phyloP scores from a whole-genome alignment of 2,888 invertebrate species.

The Slavum lentiscoides region DNA sequence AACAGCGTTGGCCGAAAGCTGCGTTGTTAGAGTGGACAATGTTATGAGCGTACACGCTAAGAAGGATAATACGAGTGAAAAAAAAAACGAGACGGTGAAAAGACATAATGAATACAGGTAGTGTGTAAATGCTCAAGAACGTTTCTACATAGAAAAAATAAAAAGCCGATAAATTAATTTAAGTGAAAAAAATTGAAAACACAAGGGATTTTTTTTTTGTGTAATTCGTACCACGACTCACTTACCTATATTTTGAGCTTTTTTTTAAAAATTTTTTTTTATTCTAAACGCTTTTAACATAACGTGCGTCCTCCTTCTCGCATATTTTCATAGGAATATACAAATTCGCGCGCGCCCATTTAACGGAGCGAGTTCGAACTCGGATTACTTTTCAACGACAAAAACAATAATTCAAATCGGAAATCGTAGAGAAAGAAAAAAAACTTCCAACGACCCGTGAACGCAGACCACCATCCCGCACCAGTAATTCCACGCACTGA shows the following conservation, averaged over 20 bases:
- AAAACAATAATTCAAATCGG: too few relatives aligned
- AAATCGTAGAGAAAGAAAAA: too few relatives aligned
- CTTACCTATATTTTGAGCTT: slow-evolving; percentile 8
- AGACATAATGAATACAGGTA: slow-evolving; percentile 5
- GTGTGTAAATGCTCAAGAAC: slow-evolving; percentile 34
- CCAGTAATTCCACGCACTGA: too few relatives aligned
- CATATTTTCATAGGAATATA: too few relatives aligned
- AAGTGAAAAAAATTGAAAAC: background rate
- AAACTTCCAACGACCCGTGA: too few relatives aligned
- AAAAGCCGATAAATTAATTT: slow-evolving; percentile 31
- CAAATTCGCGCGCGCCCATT: too few relatives aligned
- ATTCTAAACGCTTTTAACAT: too few relatives aligned
- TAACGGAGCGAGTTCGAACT: too few relatives aligned
- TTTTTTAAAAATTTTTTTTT: background rate
- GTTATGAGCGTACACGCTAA: background rate
- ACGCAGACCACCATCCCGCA: too few relatives aligned
- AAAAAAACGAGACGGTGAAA: background rate
- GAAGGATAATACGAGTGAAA: background rate
- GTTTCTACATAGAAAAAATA: slow-evolving; percentile 36
- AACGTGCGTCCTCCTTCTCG: too few relatives aligned
- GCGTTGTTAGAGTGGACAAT: background rate
- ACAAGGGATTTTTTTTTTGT: slow-evolving; percentile 3
- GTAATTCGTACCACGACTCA: background rate
- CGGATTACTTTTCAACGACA: too few relatives aligned
- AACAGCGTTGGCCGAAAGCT: slow-evolving; percentile 18